Evolutionary conservation across 2,888 invertebrate species (phyloP), one percentile per base, ranked within the genome.

Genomic region (Pachydiplax longipennis): DNA sequence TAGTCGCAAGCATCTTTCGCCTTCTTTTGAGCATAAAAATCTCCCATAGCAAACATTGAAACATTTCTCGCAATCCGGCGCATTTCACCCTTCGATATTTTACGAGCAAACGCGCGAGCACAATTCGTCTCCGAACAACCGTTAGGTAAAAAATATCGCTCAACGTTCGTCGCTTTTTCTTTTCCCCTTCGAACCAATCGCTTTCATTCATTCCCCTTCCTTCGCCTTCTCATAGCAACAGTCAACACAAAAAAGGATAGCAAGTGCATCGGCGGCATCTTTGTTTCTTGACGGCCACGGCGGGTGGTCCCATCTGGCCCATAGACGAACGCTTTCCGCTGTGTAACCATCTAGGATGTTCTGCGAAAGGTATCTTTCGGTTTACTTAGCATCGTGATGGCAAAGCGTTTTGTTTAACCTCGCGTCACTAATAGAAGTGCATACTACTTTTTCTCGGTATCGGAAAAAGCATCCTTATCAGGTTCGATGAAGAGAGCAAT

Each of bases 261-360:
- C 65, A 87, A 58, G 31, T 15, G 58, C 83, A 83, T 18, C 61
- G 35, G 37, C 87, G 87, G 87, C 87, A 37, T 61, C 87, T 87
- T 87, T 37, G 87, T 65, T 87, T 87, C 87, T 65, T 25, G 37
- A 61, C 61, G 65, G 58, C 87, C 87, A 22, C 87, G n/a, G 87
- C 87, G 87, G 87, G 87, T 87, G 87, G 87, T 87, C 87, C 37
- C 61, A 87, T 87, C 87, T 37, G 87, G 87, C 37, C 87, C n/a
- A 58, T 37, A 87, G 87, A 87, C 61, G 87, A 65, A 87, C 87
- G 87, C 61, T 87, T 65, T 65, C 87, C 87, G 87, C 87, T 87
- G 40, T 61, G 61, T 61, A 87, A 61, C 61, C 87, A 58, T 37
- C 61, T 65, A 58, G 87, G 22, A 87, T 37, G 58, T 61, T 37